Percentiles rank a stretch among this genome's conserved stretches.
phyloP scores from a whole-genome alignment of 2,888 invertebrate genomes.

The Drosophila mulleri region DNA sequence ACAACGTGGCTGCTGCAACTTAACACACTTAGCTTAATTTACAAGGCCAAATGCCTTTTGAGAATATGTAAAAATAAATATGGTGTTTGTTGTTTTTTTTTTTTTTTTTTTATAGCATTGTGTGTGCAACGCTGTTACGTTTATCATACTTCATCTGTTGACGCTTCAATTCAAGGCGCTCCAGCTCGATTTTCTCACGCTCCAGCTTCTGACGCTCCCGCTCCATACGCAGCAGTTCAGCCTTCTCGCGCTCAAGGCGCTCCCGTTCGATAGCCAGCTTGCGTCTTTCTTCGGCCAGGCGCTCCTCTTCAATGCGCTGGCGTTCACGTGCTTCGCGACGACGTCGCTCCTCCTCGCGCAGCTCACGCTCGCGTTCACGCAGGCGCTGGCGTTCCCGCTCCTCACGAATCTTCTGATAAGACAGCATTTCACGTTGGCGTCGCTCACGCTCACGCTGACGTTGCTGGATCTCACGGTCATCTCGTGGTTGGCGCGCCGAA shows the following conservation, averaged over 20 bases:
- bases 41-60: constrained; percentile 59
- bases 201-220: constrained; percentile 93
- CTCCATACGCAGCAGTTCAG: constrained; percentile 92
- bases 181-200: constrained; percentile 90
- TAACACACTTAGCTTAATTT: constrained; percentile 58
- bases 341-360: constrained; percentile 91
- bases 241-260: constrained; percentile 94
- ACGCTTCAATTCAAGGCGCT: constrained; percentile 93
- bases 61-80: constrained; percentile 61
- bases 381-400: constrained; percentile 91
- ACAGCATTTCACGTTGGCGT: constrained; percentile 88
- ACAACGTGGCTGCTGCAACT: constrained; percentile 72
- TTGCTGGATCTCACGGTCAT: constrained; percentile 79
- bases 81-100: constrained; percentile 55
- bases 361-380: constrained; percentile 92
- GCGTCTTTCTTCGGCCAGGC: constrained; percentile 92
- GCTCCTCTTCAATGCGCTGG: constrained; percentile 93
- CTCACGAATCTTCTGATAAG: constrained; percentile 93
- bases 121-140: constrained; percentile 61
- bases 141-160: constrained; percentile 89
- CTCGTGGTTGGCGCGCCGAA: constrained; percentile 64
- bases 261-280: constrained; percentile 93
- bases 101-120: constrained; percentile 46
- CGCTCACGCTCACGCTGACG: constrained; percentile 82
- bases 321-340: constrained; percentile 92